Conservation (phyloP, 2,113 vertebrate species). For the Apteryx owenii region DNA sequence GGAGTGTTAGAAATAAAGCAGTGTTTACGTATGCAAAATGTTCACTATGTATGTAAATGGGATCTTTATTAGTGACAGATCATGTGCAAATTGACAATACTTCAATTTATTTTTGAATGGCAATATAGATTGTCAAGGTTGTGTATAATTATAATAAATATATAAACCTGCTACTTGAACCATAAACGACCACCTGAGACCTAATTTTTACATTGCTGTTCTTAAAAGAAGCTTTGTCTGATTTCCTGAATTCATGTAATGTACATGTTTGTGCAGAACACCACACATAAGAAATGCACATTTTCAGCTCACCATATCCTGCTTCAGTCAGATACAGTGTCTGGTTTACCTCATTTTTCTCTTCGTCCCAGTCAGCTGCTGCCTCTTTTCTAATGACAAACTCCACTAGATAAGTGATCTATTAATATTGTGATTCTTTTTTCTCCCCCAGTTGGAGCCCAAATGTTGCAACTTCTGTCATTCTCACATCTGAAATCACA, state of each 20-base stretch:
- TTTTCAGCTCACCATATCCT: background rate
- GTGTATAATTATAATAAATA: slow-evolving; percentile 76
- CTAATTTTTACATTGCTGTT: slow-evolving; percentile 24
- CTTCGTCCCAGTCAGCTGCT: background rate
- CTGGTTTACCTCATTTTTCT: background rate
- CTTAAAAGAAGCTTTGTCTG: background rate
- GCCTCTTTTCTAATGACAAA: background rate
- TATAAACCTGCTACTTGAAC: slow-evolving; percentile 64
- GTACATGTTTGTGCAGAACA: background rate
- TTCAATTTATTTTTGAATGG: slow-evolving; percentile 70
- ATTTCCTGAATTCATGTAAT: fast-evolving
- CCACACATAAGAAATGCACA: background rate
- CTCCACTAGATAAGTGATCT: no score
- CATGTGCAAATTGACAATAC: slow-evolving; percentile 62
- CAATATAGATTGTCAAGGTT: slow-evolving; percentile 63
- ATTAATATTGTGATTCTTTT: fast-evolving
- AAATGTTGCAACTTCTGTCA: background rate
- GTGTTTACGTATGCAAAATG: slow-evolving; percentile 65
- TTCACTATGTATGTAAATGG: slow-evolving; percentile 64
- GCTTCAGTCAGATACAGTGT: no score
- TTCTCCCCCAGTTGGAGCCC: background rate
- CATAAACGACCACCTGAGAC: background rate
- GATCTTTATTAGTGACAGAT: slow-evolving; percentile 55
- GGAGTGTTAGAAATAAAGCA: slow-evolving; percentile 2
- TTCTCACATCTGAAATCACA: background rate